Percentiles rank a stretch among this genome's conserved stretches.
These are phyloP conservation scores for Sebastes hopkinsi DNA, from an alignment of 2,797 vertebrate genomes.

Conservation along the genomic window DNA sequence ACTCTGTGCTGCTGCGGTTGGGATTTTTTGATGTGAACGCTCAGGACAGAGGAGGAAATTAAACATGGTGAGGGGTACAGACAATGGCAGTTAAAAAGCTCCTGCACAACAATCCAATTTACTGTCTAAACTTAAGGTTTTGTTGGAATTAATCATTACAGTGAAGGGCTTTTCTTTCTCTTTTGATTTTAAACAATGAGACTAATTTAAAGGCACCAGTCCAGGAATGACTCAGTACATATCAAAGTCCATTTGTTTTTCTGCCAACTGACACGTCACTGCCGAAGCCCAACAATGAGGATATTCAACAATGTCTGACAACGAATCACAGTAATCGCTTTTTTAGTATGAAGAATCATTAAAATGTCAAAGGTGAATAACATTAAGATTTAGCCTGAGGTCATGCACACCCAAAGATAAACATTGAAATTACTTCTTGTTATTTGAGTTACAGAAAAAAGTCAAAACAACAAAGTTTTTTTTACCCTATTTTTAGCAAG, in stretches of 20 bases:
- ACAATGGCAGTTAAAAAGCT: neutral
- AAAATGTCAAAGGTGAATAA: neutral
- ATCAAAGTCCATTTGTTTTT: conserved; percentile 11
- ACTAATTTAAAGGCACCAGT: neutral
- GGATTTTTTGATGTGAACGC: neutral
- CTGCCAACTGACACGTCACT: neutral
- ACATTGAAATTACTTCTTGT: neutral
- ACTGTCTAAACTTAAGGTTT: neutral
- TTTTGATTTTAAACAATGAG: neutral
- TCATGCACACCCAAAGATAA: neutral
- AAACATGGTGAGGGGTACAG: neutral
- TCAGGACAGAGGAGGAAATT: neutral
- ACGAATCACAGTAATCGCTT: neutral
- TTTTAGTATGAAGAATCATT: neutral
- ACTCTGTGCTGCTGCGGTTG: neutral
- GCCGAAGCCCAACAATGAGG: neutral
- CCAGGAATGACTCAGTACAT: neutral
- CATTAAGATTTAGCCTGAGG: neutral
- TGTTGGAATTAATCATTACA: neutral
- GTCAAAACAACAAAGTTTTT: neutral
- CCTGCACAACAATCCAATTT: neutral
- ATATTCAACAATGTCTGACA: conserved; percentile 12
- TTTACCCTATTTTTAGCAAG: neutral
- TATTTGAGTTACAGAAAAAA: neutral
- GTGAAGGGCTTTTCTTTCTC: neutral